phyloP scores from a whole-genome alignment of 2,888 invertebrate species.

The Esperia sulphurella region DNA sequence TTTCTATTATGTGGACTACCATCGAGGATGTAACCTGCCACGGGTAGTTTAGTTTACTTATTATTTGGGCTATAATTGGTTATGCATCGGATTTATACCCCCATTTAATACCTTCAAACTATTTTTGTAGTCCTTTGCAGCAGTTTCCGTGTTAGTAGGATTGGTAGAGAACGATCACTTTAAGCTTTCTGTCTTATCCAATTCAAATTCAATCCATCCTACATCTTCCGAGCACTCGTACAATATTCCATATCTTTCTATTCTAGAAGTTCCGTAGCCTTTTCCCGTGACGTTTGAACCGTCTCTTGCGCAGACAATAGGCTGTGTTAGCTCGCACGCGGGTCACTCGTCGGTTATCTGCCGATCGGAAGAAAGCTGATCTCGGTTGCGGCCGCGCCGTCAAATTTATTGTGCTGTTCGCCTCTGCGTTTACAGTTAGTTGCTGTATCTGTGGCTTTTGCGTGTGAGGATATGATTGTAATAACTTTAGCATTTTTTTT shows the following conservation, averaged over 20 bases:
- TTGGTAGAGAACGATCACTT: no score
- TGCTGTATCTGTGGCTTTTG: constrained; percentile 42
- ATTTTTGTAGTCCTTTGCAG: no score
- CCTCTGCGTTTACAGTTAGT: constrained; percentile 54
- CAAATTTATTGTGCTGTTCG: constrained; percentile 61
- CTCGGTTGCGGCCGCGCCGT: constrained; percentile 47
- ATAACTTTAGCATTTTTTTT: not conserved
- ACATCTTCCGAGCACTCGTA: not conserved
- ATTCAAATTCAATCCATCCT: not conserved
- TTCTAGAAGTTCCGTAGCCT: constrained; percentile 16
- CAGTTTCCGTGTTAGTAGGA: no score
- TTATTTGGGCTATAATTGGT: no score
- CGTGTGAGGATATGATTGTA: constrained; percentile 14
- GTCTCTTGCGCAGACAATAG: constrained; percentile 56
- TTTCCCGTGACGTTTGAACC: constrained; percentile 35
- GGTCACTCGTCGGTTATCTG: constrained; percentile 70
- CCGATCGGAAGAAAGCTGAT: constrained; percentile 64
- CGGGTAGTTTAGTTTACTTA: no score
- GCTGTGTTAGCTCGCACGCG: constrained; percentile 52
- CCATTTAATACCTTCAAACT: no score
- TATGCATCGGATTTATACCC: no score
- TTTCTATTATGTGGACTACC: no score
- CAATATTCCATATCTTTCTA: constrained; percentile 6
- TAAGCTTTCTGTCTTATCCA: no score
- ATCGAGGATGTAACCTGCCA: no score